A percentile compares a stretch with the other conserved stretches of the same genome.
Evolutionary conservation across 1,140 invertebrate species (phyloP).

Genomic region (Drosophila orosa): DNA sequence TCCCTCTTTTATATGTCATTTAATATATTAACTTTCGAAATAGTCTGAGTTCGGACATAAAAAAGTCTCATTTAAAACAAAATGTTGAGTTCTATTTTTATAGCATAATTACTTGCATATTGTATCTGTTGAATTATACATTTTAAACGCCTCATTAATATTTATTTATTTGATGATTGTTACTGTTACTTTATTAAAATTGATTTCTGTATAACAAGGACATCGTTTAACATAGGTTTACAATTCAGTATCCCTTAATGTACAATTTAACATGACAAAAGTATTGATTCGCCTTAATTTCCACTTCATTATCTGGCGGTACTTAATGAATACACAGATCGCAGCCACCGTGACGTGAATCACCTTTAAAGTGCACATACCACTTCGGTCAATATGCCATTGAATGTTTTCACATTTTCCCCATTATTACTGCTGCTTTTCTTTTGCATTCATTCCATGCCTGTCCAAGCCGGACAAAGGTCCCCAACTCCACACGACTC

Average conservation of each 20-base stretch:
- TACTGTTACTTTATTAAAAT: background rate
- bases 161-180: background rate
- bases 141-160: background rate
- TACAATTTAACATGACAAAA: background rate
- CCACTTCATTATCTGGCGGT: slow-evolving; percentile 9
- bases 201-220: background rate
- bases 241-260: background rate
- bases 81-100: background rate
- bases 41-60: background rate
- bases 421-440: slow-evolving; percentile 7
- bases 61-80: background rate
- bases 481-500: slow-evolving; percentile 1
- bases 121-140: background rate
- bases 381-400: slow-evolving; percentile 23
- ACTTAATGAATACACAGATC: background rate
- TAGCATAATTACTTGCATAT: background rate
- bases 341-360: background rate
- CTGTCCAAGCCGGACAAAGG: slow-evolving; percentile 1
- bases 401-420: slow-evolving; percentile 21
- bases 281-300: slow-evolving; percentile 4
- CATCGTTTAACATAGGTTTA: background rate
- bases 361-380: slow-evolving; percentile 14
- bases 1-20: background rate
- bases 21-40: background rate
- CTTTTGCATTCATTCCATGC: slow-evolving; percentile 18